phyloP scores from a whole-genome alignment of 1,140 invertebrate genomes.

The Papilio machaon region DNA sequence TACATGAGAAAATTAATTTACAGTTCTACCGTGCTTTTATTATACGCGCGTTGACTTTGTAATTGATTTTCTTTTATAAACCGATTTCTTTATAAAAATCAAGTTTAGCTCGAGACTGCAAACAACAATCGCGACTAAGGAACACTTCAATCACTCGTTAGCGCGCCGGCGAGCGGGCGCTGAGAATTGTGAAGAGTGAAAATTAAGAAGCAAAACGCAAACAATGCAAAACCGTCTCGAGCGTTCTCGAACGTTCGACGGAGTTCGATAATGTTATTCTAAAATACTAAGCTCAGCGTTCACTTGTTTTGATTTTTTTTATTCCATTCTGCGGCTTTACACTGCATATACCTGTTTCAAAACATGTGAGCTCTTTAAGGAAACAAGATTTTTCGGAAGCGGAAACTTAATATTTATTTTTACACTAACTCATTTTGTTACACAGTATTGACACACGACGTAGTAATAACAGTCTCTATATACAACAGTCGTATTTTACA shows the following conservation, averaged over 20 bases:
- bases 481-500: too few species aligned
- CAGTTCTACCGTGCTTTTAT: not conserved
- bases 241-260: constrained; percentile 37
- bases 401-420: too few species aligned
- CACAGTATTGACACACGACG: too few species aligned
- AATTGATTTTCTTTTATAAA: not conserved
- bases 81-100: constrained; percentile 17
- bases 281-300: constrained; percentile 24
- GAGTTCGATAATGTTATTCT: constrained; percentile 34
- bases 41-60: not conserved
- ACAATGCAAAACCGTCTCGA: constrained; percentile 46
- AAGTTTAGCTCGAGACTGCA: constrained; percentile 28
- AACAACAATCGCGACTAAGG: constrained; percentile 37
- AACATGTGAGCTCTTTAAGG: too few species aligned
- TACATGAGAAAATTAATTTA: constrained; percentile 7
- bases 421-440: too few species aligned
- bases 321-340: not conserved
- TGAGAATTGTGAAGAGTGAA: constrained; percentile 49
- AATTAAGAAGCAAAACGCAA: constrained; percentile 56
- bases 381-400: too few species aligned
- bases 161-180: constrained; percentile 42
- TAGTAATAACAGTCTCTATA: too few species aligned
- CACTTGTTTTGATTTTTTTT: not conserved
- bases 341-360: too few species aligned
- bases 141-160: constrained; percentile 50